phyloP scores from a whole-genome alignment of 2,113 vertebrate genomes.

The Rhinoderma darwinii region DNA sequence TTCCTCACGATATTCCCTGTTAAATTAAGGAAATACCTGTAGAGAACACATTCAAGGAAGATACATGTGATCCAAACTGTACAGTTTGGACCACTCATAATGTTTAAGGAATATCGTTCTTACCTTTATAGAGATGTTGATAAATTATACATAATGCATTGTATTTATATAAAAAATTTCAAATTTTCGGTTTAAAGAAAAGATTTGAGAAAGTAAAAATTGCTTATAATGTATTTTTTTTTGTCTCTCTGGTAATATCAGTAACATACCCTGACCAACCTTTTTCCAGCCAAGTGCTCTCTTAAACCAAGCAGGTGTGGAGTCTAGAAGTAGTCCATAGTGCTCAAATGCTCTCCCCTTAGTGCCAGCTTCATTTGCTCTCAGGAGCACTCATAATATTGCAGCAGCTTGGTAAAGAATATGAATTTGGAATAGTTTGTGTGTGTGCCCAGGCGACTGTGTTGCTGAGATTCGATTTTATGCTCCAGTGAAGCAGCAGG shows the following conservation, averaged over 20 bases:
- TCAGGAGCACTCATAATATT: not conserved
- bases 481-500: constrained; percentile 6
- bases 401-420: constrained; percentile 1
- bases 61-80: too few relatives aligned
- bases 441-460: constrained; percentile 13
- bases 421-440: not conserved
- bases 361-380: not conserved
- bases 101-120: too few relatives aligned
- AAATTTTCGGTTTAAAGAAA: too few relatives aligned
- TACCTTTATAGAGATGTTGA: too few relatives aligned
- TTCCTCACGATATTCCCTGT: too few relatives aligned
- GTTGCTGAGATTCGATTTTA: constrained; percentile 16
- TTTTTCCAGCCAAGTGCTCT: not conserved
- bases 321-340: not conserved
- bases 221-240: too few relatives aligned
- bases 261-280: not conserved
- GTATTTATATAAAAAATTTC: too few relatives aligned
- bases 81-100: too few relatives aligned
- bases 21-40: too few relatives aligned
- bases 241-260: not conserved
- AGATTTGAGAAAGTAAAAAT: too few relatives aligned
- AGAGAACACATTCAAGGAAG: too few relatives aligned
- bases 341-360: not conserved
- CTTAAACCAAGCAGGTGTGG: not conserved
- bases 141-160: too few relatives aligned